Base-by-base conservation (phyloP, 2,888 invertebrate genomes). In the Dasypogon diadema region DNA sequence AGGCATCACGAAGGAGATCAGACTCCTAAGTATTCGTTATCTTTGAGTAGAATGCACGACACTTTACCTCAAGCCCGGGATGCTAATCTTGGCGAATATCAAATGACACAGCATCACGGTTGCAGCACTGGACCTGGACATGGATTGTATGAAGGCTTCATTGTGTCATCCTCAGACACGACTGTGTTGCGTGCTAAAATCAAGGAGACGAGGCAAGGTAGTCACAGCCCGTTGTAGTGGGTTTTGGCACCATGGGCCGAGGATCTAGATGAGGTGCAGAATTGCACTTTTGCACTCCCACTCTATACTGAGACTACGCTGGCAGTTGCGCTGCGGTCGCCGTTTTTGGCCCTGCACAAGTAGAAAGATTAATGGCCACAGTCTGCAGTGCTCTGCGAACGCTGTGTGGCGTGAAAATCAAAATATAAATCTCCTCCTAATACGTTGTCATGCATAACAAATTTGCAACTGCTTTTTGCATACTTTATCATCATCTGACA, bases 401-500 rank as follows among this genome's bases (percentile, higher is more conserved):
- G 26, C 18, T 72, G 60, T 76, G 60, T 74, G 58, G 56, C 46
- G 68, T 65, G 74, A 76, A 74, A 74, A 74, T 74, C 74, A 76
- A 76, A 76, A 74, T 74, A 74, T 68, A 74, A 74, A 76, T 76
- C 74, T 76, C 51, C 56, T 76, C 65, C 68, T 76, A 76, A 76
- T 76, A 74, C 48, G 74, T 58, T 76, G 74, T 74, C 76, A 68
- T 74, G 76, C 76, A 76, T 76, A 76, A 76, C 74, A 76, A 76
- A 76, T 74, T 74, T 74, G 70, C 76, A 74, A 70, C 73, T 54
- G 63, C 60, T 73, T 76, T 76, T 51, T 76, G 73, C 42, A 34
- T 34, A 60, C 37, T 76, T 76, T 76, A 73, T 76, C 76, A 73
- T 63, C 42, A 60, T 58, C 24, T 22, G 37, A 34, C 30, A 70